A percentile compares a stretch with the other conserved stretches of the same genome.
These are phyloP conservation scores for Hemaris fuciformis DNA, from an alignment of 2,888 invertebrate genomes.

Conservation along the genomic window DNA sequence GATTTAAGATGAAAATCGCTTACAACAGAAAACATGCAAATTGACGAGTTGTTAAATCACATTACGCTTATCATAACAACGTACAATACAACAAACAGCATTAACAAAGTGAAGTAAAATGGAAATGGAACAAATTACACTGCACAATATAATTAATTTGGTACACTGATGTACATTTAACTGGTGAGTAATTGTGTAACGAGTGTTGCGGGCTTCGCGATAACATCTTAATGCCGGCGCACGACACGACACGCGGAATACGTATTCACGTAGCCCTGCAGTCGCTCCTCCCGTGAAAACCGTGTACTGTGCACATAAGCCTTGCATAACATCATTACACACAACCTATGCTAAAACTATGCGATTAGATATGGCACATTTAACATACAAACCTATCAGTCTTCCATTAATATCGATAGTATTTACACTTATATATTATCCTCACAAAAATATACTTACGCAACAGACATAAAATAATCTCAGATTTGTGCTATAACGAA, in stretches of 20 bases:
- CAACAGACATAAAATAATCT: conserved; percentile 11
- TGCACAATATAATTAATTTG: conserved; percentile 19
- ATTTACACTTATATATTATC: conserved; percentile 41
- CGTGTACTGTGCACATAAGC: conserved; percentile 28
- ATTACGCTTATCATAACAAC: not conserved
- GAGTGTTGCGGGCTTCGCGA: conserved; percentile 22
- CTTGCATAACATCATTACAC: conserved; percentile 19
- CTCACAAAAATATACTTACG: conserved; percentile 29
- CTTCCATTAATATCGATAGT: conserved; percentile 59
- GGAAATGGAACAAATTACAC: not conserved
- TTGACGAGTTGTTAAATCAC: not conserved
- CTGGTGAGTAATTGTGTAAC: conserved; percentile 32
- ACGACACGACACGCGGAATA: not conserved
- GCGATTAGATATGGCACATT: conserved; percentile 72
- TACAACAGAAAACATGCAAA: too few species aligned
- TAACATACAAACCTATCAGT: conserved; percentile 74
- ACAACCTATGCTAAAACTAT: conserved; percentile 22
- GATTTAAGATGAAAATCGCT: too few species aligned
- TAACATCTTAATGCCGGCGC: conserved; percentile 25
- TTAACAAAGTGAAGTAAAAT: not conserved
- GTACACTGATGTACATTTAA: conserved; percentile 23
- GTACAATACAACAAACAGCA: not conserved
- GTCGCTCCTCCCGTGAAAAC: conserved; percentile 18
- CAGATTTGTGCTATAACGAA: not conserved
- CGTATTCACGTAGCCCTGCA: not conserved